A percentile compares a stretch with the other conserved stretches of the same genome.
Evolutionary conservation across 2,113 vertebrate species (phyloP).

Genomic region (Entomyzon cyanotis): DNA sequence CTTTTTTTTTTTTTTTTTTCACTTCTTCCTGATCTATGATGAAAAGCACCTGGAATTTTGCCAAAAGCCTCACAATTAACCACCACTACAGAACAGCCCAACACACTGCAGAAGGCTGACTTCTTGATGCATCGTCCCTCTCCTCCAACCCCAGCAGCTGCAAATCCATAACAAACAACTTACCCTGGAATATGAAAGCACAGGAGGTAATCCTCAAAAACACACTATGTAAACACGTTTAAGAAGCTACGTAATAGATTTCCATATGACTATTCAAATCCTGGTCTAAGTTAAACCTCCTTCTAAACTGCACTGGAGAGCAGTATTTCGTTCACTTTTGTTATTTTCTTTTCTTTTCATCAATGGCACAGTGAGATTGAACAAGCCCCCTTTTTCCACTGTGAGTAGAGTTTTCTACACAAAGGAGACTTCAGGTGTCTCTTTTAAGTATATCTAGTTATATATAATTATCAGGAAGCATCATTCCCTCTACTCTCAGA

Average conservation of each 20-base stretch:
- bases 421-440: fast-evolving
- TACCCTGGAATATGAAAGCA: not conserved
- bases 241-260: not conserved
- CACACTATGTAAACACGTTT: not conserved
- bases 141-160: not conserved
- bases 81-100: not conserved
- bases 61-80: constrained; percentile 18
- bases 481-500: not conserved
- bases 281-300: not conserved
- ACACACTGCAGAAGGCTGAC: not conserved
- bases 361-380: not conserved
- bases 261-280: not conserved
- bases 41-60: constrained; percentile 45
- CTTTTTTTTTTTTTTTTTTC: not conserved
- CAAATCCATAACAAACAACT: not conserved
- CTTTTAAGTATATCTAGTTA: not conserved
- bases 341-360: not conserved
- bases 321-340: not conserved
- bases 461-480: not conserved
- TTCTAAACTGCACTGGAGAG: not conserved
- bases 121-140: not conserved
- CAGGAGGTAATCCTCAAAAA: not conserved
- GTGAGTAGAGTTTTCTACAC: not conserved
- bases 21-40: constrained; percentile 49
- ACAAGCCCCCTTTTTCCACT: not conserved